Evolutionary conservation across 2,888 invertebrate genomes (phyloP), one percentile per base, ranked within the genome.

Genomic region (Lepetodrilus schrolli): DNA sequence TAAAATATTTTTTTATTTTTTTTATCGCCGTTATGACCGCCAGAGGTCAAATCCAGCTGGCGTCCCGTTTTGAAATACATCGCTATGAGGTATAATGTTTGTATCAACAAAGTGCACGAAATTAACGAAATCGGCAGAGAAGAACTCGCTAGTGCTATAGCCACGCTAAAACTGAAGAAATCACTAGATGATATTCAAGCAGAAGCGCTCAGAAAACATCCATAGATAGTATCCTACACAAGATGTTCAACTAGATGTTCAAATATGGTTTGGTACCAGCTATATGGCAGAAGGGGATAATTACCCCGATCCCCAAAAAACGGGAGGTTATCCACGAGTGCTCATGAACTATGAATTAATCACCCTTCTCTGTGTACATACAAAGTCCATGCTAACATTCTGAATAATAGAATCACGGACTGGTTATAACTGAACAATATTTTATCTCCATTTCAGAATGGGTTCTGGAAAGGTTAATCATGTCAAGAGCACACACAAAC

Each of bases 321-420:
- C n/a, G 8, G 26, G 20, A 1, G 68, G 71, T 8, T 75, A 78
- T 30, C 48, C 50, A 73, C 50, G 77, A 0, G 26, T 78, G 34
- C 77, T 75, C n/a, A 37, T 75, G 38, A 77, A 75, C 34, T 75
- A 77, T 65, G 26, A 75, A 23, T 70, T 74, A 47, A 50, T 75
- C 0, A 77, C 73, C n/a, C 43, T 79, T 2, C 43, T 79, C 1
- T 79, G 71, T 1, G 65, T 75, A 17, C 75, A 8, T 66, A 72
- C 21, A 78, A 78, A 65, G 37, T 79, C 8, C 77, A 77, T 68
- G 72, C 34, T 34, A 30, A 68, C 8, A 36, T 79, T 13, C 17
- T 75, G 0, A 75, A 79, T 30, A 74, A 74, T 34, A 21, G 72
- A 0, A 17, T 74, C 2, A 38, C 66, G 7, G 20, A 4, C 1